A percentile compares a stretch with the other conserved stretches of the same genome.
Conservation (phyloP, 1,140 invertebrate species). For the Paraescarpia echinospica region DNA sequence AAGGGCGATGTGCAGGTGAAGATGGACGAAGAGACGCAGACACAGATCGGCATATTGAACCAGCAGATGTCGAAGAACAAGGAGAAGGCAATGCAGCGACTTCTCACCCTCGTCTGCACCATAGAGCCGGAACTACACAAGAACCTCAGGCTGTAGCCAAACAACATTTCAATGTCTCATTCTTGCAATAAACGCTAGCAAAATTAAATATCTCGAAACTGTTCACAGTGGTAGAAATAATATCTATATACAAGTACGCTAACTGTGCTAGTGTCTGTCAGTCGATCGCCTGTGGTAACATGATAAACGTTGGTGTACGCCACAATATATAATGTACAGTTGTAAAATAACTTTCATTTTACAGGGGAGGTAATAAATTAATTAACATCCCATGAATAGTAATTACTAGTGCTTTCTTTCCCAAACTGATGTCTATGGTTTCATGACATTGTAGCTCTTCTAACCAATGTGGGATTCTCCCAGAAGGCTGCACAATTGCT, state of each 20-base stretch:
- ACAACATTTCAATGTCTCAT: not conserved
- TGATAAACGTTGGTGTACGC: not conserved
- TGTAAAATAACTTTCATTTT: not conserved
- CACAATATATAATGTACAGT: not conserved
- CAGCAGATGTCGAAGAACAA: conserved; percentile 45
- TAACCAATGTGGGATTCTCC: not conserved
- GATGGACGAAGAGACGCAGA: conserved; percentile 47
- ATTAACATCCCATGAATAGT: not conserved
- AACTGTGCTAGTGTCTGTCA: not conserved
- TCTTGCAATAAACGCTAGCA: not conserved
- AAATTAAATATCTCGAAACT: not conserved
- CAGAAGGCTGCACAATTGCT: not conserved
- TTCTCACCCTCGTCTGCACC: conserved; percentile 55
- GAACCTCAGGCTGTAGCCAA: conserved; percentile 32
- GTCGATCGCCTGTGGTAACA: not conserved
- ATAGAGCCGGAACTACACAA: conserved; percentile 55
- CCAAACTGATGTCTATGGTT: not conserved
- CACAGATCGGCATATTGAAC: conserved; percentile 46
- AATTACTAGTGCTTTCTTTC: not conserved
- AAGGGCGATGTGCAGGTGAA: conserved; percentile 51
- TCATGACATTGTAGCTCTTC: not conserved
- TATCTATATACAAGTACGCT: not conserved
- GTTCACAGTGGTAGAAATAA: not conserved
- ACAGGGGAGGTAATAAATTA: not conserved
- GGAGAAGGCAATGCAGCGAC: conserved; percentile 62